A percentile compares a stretch with the other conserved stretches of the same genome.
phyloP scores from a whole-genome alignment of 2,113 vertebrate species.

The Podilymbus podiceps region DNA sequence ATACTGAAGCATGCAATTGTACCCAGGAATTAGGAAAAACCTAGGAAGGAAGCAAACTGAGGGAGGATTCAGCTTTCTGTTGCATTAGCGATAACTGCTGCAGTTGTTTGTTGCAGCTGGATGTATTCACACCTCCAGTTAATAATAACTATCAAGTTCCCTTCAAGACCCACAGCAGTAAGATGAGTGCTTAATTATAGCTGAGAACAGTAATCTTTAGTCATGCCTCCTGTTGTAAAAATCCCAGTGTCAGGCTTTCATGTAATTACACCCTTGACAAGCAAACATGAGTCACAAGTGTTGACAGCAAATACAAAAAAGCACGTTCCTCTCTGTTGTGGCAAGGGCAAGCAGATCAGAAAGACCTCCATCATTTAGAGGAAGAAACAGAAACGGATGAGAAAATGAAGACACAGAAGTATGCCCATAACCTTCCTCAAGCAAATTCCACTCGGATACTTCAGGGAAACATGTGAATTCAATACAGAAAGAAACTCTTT shows the following conservation, averaged over 20 bases:
- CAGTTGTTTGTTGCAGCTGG: not conserved
- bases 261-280: conserved; percentile 18
- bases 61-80: not conserved
- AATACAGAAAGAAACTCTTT: not conserved
- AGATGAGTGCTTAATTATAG: conserved; percentile 46
- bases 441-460: not conserved
- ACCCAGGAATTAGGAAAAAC: not conserved
- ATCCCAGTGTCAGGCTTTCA: not conserved
- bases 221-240: not conserved
- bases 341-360: not conserved
- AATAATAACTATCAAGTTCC: conserved; percentile 52
- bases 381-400: not conserved
- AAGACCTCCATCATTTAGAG: not conserved
- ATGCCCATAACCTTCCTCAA: not conserved
- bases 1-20: not conserved
- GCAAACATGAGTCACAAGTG: not conserved
- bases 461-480: not conserved
- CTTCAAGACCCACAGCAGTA: conserved; percentile 9
- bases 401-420: not conserved
- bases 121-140: not conserved
- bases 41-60: not conserved
- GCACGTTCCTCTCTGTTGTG: not conserved
- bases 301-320: not conserved
- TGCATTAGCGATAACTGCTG: not conserved
- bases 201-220: conserved; percentile 28